Evolutionary conservation across 2,888 invertebrate genomes (phyloP).

Genomic region (Elgonia sp.): DNA sequence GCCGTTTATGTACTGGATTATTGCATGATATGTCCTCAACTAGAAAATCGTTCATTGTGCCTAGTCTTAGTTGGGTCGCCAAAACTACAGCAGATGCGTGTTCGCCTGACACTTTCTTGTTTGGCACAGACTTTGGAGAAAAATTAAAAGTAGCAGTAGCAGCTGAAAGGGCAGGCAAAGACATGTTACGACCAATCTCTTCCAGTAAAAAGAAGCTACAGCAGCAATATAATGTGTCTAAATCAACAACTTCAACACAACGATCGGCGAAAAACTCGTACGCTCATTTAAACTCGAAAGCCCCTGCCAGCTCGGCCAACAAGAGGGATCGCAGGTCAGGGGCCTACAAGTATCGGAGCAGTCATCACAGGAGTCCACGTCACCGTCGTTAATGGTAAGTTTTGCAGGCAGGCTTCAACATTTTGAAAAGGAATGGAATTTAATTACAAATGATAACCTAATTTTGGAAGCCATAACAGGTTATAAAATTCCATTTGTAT

Average conservation of each 20-base stretch:
- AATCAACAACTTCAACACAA: too few species aligned
- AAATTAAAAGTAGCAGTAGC: constrained; percentile 19
- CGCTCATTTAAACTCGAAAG: constrained; percentile 17
- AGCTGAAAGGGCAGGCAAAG: constrained; percentile 31
- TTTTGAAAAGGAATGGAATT: background rate
- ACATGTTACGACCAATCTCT: background rate
- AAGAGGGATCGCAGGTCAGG: background rate
- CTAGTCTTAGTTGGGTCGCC: background rate
- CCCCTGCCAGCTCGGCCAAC: constrained; percentile 6
- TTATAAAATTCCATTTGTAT: constrained; percentile 4
- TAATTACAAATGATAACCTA: constrained; percentile 6
- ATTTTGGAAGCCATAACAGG: constrained; percentile 1
- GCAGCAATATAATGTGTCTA: too few species aligned
- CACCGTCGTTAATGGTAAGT: background rate
- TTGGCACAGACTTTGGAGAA: constrained; percentile 33
- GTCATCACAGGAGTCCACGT: background rate
- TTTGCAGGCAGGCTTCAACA: constrained; percentile 16
- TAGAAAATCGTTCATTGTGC: constrained; percentile 14
- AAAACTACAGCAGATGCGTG: background rate
- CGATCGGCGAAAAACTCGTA: too few species aligned
- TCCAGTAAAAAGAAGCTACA: too few species aligned
- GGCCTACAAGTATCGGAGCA: constrained; percentile 22
- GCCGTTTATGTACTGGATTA: background rate
- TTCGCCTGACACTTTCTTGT: background rate
- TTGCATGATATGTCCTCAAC: background rate